These are phyloP conservation scores for Hyperoplus lanceolatus DNA, from an alignment of 2,797 vertebrate genomes.

Conservation along the genomic window DNA sequence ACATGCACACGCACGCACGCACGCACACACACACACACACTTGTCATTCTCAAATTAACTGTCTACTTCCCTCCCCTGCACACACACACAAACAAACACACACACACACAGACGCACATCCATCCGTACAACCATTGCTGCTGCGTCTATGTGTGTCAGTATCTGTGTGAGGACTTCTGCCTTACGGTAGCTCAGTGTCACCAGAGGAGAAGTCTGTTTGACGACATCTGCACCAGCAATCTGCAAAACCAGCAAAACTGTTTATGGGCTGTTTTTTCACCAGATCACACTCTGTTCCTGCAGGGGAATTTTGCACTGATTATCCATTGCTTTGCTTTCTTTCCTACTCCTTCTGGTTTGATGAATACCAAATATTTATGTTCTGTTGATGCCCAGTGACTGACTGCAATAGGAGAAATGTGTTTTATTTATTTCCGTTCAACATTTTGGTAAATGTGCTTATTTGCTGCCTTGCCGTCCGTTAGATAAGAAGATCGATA, in stretches of 20 bases:
- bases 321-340: not conserved
- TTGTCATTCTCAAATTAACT: conserved; percentile 2
- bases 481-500: not conserved
- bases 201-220: conserved; percentile 42
- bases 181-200: conserved; percentile 28
- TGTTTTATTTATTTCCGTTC: not conserved
- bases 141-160: conserved; percentile 39
- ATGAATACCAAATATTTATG: not conserved
- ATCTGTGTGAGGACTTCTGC: conserved; percentile 44
- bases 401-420: not conserved
- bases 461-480: not conserved
- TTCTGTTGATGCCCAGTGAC: not conserved
- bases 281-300: conserved; percentile 44
- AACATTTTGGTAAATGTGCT: not conserved
- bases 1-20: not conserved
- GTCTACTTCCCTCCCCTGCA: conserved; percentile 2
- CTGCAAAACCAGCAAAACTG: not conserved
- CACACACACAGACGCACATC: not conserved
- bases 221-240: conserved; percentile 35
- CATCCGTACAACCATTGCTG: conserved; percentile 15
- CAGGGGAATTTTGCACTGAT: conserved; percentile 46
- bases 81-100: not conserved
- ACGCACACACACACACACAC: conserved; percentile 1
- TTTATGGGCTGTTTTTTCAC: conserved; percentile 25
- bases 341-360: not conserved